Percentiles rank a stretch among this genome's conserved stretches.
Conservation (phyloP, 1,140 invertebrate species). For the Pemphigus obesinymphae region DNA sequence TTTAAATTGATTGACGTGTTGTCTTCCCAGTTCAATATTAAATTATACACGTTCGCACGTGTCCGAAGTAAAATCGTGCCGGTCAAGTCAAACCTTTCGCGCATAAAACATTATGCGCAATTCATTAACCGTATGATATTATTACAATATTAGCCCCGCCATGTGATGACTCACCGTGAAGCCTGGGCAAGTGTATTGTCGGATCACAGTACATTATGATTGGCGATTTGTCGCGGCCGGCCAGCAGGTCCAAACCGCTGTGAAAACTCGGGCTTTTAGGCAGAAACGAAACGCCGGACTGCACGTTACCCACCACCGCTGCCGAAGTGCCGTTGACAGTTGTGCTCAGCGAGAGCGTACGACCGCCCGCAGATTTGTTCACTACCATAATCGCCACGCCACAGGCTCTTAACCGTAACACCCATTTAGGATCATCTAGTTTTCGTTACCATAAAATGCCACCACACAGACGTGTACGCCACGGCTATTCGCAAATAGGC, state of each 20-base stretch:
- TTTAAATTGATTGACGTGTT: too few relatives aligned
- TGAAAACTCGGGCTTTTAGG: constrained; percentile 81
- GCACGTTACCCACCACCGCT: constrained; percentile 37
- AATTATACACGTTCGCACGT: too few relatives aligned
- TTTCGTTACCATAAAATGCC: neutral
- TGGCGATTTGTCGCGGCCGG: constrained; percentile 48
- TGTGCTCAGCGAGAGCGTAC: constrained; percentile 5
- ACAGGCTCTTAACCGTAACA: constrained; percentile 30
- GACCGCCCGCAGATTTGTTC: constrained; percentile 37
- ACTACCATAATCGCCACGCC: constrained; percentile 24
- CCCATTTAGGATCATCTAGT: constrained; percentile 28
- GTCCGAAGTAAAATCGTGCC: neutral
- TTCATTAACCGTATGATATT: neutral
- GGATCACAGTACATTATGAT: constrained; percentile 31
- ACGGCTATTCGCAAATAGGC: neutral
- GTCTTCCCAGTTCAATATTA: too few relatives aligned
- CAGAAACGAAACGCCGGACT: constrained; percentile 49
- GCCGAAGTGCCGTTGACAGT: neutral
- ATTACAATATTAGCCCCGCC: neutral
- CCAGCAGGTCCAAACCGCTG: constrained; percentile 70
- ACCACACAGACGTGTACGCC: neutral
- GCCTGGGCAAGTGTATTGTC: constrained; percentile 18
- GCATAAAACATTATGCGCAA: too few relatives aligned
- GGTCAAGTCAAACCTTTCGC: neutral
- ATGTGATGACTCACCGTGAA: constrained; percentile 23